phyloP scores from a whole-genome alignment of 2,888 invertebrate genomes.

The Acleris holmiana region DNA sequence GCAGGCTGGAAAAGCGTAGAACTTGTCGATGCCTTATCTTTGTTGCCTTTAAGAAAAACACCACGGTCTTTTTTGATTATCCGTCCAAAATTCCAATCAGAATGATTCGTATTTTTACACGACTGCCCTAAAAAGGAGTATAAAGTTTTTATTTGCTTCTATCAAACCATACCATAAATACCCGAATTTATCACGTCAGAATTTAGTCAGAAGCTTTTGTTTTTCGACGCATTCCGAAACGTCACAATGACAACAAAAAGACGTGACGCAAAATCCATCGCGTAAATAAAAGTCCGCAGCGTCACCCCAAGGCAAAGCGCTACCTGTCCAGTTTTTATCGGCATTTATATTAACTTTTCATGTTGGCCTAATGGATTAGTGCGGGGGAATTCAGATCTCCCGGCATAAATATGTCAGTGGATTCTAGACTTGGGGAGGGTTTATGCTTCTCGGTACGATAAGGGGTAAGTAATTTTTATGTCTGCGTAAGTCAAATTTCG shows the following conservation, averaged over 20 bases:
- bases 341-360: slow-evolving; percentile 75
- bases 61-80: too few species aligned
- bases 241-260: slow-evolving; percentile 15
- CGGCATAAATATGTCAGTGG: slow-evolving; percentile 31
- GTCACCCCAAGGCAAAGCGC: slow-evolving; percentile 58
- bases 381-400: slow-evolving; percentile 52
- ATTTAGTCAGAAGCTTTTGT: too few species aligned
- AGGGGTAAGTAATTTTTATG: background rate
- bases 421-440: slow-evolving; percentile 35
- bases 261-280: slow-evolving; percentile 27
- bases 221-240: background rate
- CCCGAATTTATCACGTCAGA: too few species aligned
- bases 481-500: too few species aligned
- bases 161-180: too few species aligned
- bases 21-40: too few species aligned
- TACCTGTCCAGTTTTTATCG: slow-evolving; percentile 73
- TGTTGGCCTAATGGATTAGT: slow-evolving; percentile 78
- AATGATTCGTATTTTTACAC: too few species aligned
- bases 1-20: too few species aligned
- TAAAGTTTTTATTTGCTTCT: too few species aligned
- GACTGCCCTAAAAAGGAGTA: too few species aligned
- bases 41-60: too few species aligned
- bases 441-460: slow-evolving; percentile 11
- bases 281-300: slow-evolving; percentile 44
- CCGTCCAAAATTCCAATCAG: too few species aligned